Evolutionary conservation across 2,888 invertebrate genomes (phyloP).

Genomic region (Brachyopa scutellaris): DNA sequence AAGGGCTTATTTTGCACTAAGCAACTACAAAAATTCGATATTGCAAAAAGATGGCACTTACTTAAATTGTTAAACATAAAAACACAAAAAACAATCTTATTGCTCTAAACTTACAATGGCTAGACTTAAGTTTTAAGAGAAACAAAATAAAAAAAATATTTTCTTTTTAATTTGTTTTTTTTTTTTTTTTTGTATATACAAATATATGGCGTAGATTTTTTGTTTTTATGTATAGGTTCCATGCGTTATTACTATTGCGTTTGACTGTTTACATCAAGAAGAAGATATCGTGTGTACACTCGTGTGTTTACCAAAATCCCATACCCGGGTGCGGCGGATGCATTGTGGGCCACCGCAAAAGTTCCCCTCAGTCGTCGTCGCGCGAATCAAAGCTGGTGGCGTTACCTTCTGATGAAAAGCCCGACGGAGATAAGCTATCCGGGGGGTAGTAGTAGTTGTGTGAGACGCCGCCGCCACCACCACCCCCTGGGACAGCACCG

Average conservation of each 20-base stretch:
- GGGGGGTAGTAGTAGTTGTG: slow-evolving; percentile 86
- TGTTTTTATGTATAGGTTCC: slow-evolving; percentile 1
- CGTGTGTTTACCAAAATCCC: slow-evolving; percentile 63
- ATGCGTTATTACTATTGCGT: slow-evolving; percentile 41
- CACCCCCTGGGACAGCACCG: slow-evolving; percentile 77
- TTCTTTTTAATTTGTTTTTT: neutral
- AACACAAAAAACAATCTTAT: slow-evolving; percentile 24
- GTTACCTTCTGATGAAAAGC: slow-evolving; percentile 88
- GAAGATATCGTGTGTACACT: neutral
- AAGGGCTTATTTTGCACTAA: slow-evolving; percentile 41
- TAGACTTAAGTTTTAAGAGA: neutral
- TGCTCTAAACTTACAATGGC: neutral
- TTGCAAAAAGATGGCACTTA: slow-evolving; percentile 66
- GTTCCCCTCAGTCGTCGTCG: slow-evolving; percentile 88
- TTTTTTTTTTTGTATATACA: slow-evolving; percentile 29
- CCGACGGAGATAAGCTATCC: slow-evolving; percentile 87
- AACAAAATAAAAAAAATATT: slow-evolving; percentile 3
- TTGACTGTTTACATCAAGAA: slow-evolving; percentile 35
- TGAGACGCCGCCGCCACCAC: slow-evolving; percentile 74
- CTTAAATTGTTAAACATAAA: slow-evolving; percentile 41
- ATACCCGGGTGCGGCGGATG: slow-evolving; percentile 71
- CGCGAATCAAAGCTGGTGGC: slow-evolving; percentile 87
- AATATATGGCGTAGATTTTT: slow-evolving; percentile 9
- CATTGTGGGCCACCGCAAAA: slow-evolving; percentile 68
- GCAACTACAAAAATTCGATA: slow-evolving; percentile 53